These are phyloP conservation scores for Orthosia gracilis DNA, from an alignment of 2,888 invertebrate species.

Conservation along the genomic window DNA sequence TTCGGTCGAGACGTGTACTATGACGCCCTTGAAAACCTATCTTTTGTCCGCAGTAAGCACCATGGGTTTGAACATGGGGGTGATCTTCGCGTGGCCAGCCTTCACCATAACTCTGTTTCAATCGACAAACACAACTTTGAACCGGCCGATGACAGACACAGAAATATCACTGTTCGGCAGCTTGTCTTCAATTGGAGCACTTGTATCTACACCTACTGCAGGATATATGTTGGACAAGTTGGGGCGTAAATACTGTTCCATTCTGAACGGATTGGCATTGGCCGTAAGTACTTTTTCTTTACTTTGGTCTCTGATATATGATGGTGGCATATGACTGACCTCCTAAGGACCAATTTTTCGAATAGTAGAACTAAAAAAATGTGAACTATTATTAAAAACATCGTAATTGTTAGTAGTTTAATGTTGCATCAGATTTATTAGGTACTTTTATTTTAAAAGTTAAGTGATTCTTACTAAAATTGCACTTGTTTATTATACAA, in stretches of 20 bases:
- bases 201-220: constrained; percentile 73
- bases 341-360: too few species aligned
- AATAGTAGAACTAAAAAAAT: too few species aligned
- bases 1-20: too few species aligned
- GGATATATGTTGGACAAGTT: constrained; percentile 73
- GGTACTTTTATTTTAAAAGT: too few species aligned
- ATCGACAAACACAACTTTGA: constrained; percentile 76
- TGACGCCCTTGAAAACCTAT: not conserved
- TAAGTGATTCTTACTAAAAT: too few species aligned
- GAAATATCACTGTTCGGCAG: constrained; percentile 79
- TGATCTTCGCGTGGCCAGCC: constrained; percentile 82
- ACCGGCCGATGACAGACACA: constrained; percentile 76
- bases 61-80: constrained; percentile 69
- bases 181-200: constrained; percentile 77
- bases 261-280: constrained; percentile 71
- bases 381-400: too few species aligned
- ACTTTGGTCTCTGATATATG: not conserved
- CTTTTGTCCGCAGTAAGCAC: constrained; percentile 42
- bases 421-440: too few species aligned
- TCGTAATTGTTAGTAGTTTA: too few species aligned
- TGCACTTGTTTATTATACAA: too few species aligned
- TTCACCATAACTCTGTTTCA: constrained; percentile 76
- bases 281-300: constrained; percentile 70
- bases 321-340: too few species aligned
- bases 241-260: constrained; percentile 74